Percentiles rank a stretch among this genome's conserved stretches.
These are phyloP conservation scores for Scaptodrosophila latifasciaeformis DNA, from an alignment of 2,888 invertebrate species.

Conservation along the genomic window DNA sequence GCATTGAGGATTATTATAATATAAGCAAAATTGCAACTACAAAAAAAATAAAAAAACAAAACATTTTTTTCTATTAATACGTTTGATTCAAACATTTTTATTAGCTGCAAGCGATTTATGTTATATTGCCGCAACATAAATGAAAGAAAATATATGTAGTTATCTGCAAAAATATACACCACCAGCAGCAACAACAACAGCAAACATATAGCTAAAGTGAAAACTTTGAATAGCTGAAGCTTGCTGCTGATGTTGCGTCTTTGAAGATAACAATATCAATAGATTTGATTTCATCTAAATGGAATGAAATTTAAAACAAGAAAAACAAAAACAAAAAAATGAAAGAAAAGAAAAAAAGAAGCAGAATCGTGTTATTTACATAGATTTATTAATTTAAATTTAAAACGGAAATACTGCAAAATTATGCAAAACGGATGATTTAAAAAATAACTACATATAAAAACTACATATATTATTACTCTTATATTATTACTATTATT, in stretches of 20 bases:
- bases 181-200: slow-evolving; percentile 8
- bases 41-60: not conserved
- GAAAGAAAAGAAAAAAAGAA: slow-evolving; percentile 2
- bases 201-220: not conserved
- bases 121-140: slow-evolving; percentile 28
- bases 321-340: slow-evolving; percentile 6
- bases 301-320: slow-evolving; percentile 28
- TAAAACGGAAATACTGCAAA: slow-evolving; percentile 46
- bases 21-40: not conserved
- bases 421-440: slow-evolving; percentile 39
- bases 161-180: slow-evolving; percentile 35
- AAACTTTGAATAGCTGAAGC: slow-evolving; percentile 28
- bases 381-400: slow-evolving; percentile 71
- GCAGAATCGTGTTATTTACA: slow-evolving; percentile 45
- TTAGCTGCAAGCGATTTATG: slow-evolving; percentile 66
- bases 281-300: slow-evolving; percentile 64
- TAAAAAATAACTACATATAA: slow-evolving; percentile 58
- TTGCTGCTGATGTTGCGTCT: slow-evolving; percentile 37
- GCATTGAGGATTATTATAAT: not conserved
- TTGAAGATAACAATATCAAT: slow-evolving; percentile 39
- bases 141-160: slow-evolving; percentile 44
- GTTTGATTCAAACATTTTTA: slow-evolving; percentile 59
- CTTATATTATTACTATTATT: slow-evolving; percentile 72
- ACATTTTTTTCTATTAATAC: slow-evolving; percentile 12
- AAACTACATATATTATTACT: slow-evolving; percentile 65